Base-by-base conservation (phyloP, 2,888 invertebrate genomes). In the Polylopha cassiicola region DNA sequence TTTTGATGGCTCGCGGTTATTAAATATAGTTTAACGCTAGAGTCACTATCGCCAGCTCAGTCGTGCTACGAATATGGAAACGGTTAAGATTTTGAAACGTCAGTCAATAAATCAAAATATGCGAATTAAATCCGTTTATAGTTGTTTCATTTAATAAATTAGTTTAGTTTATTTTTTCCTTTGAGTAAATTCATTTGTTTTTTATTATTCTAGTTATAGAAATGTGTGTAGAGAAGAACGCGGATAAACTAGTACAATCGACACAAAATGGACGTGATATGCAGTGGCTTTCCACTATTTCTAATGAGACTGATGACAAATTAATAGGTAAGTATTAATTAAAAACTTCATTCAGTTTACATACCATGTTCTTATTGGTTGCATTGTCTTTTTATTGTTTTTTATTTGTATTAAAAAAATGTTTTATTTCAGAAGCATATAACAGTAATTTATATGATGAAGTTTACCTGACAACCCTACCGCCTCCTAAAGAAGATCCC, bases 161-260 rank as follows among this genome's bases (percentile, higher is more conserved):
- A 34, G 38, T 24, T 32, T 42, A 47, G 37, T 34, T 38, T 39
- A 39, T 21, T 21, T 15, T 13, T 31, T 27, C 16, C 26, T 11
- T 26, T 20, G 13, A 20, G 7, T 16, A 9, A 11, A 11, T 7
- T 6, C 17, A 29, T 23, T 17, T 8, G 10, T 28, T 15, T 18
- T 18, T n/a, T 33, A 53, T 44, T 15, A 20, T 77, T 75, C 46
- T 74, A 85, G 84, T 84, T 57, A 79, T 85, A 47, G 84, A 85
- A 69, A 73, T 70, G 65, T 73, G 74, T 46, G 57, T 47, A 30
- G 74, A 75, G 13, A 65, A 74, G 37, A n/a, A n/a, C n/a, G 65
- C 70, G 24, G 55, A 65, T 24, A 48, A 59, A 26, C 53, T 82
- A 48, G 75, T 78, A 26, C 46, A 63, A 42, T 58, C 54, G 43